These are phyloP conservation scores for Trachelus troglodyta DNA, from an alignment of 2,888 invertebrate species.

Conservation along the genomic window DNA sequence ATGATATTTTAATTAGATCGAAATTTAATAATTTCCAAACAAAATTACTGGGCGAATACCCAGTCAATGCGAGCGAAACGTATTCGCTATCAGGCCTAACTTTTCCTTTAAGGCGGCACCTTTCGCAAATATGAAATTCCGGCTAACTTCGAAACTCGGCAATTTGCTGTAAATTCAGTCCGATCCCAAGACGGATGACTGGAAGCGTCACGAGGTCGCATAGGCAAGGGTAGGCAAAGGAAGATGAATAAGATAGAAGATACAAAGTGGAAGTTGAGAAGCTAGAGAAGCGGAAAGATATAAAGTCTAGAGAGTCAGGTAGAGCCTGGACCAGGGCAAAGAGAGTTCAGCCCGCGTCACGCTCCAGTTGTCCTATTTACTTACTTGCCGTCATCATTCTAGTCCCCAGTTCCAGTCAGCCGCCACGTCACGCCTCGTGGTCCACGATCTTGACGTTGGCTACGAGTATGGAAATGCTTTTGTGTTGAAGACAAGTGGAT, in stretches of 20 bases:
- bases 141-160: background rate
- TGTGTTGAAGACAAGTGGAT: background rate
- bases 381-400: background rate
- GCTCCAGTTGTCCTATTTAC: slow-evolving; percentile 6
- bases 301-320: background rate
- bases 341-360: slow-evolving; percentile 23
- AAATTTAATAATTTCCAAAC: background rate
- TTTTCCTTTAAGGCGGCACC: background rate
- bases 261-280: background rate
- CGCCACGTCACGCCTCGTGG: background rate
- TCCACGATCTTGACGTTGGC: background rate
- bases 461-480: background rate
- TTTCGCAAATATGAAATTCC: background rate
- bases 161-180: background rate
- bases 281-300: background rate
- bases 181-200: background rate
- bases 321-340: slow-evolving; percentile 19
- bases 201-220: background rate
- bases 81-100: background rate
- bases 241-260: background rate
- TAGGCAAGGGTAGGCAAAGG: background rate
- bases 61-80: background rate
- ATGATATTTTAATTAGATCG: background rate
- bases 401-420: background rate
- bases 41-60: background rate